Base-by-base conservation (phyloP, 2,113 vertebrate genomes). In the Corythoichthys intestinalis region DNA sequence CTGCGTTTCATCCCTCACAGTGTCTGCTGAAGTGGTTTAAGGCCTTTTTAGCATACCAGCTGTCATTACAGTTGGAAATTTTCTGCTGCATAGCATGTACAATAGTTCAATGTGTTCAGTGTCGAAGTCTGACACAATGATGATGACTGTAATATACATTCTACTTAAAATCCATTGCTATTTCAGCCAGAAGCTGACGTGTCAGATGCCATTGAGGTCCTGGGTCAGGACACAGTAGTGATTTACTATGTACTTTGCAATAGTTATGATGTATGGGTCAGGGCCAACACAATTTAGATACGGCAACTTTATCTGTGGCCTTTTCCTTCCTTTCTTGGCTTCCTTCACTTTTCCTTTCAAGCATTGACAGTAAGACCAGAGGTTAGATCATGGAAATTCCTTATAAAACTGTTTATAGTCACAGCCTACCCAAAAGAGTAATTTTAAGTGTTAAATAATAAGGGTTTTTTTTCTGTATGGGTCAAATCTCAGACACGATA, bases 271-370 rank as follows among this genome's bases (percentile, higher is more conserved):
- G 17, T 71, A 69, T 70, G 75, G 86, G 78, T 85, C 81, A 89
- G 84, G 88, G 88, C 82, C 85, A 89, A 89, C 88, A 85, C 88
- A 84, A 90, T 91, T 90, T 83, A 88, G 87, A 89, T 90, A 82
- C 86, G 59, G 80, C 74, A 65, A 66, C 76, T 79, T 85, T 83
- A 85, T 85, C 84, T 78, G 72, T 65, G 70, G 80, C 70, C 75
- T 52, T 68, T 80, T 83, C 76, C 80, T 81, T 81, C 79, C 76
- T 79, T 78, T 66, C 78, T 80, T 79, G 82, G 62, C 60, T 71
- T 20, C 35, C 59, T 63, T 78, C 74, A 73, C 75, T 72, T 65
- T 44, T 71, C 65, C 70, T 71, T 73, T 81, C 54, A 75, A 74
- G 69, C 75, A 79, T 52, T 46, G 57, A 76, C 73, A 73, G 66